Conservation (phyloP, 2,888 invertebrate genomes). For the Oxycera nigricornis region DNA sequence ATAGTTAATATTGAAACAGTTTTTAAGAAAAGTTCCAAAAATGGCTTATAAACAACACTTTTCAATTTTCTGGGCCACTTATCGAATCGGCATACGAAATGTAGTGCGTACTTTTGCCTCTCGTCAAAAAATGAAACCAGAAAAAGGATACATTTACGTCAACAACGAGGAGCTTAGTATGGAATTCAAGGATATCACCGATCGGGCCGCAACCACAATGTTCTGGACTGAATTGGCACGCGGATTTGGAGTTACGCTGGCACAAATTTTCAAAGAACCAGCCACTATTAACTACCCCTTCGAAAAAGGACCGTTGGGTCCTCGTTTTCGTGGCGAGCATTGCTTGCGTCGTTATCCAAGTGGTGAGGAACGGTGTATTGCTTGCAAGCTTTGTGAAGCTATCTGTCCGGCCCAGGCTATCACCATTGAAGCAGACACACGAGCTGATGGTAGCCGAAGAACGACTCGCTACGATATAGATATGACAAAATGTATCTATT, state of each 20-base stretch:
- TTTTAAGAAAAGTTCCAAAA: too few species aligned
- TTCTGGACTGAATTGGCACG: slow-evolving; percentile 82
- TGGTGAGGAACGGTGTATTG: slow-evolving; percentile 98
- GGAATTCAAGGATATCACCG: slow-evolving; percentile 74
- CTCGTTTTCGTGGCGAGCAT: slow-evolving; percentile 97
- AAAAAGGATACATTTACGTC: slow-evolving; percentile 65
- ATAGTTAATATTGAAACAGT: too few species aligned
- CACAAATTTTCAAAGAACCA: slow-evolving; percentile 93
- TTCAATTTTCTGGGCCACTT: slow-evolving; percentile 26
- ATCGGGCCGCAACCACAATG: slow-evolving; percentile 75
- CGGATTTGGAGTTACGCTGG: slow-evolving; percentile 83
- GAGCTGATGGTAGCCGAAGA: slow-evolving; percentile 94
- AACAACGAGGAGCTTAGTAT: slow-evolving; percentile 71
- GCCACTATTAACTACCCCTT: slow-evolving; percentile 99
- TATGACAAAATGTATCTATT: slow-evolving; percentile 99
- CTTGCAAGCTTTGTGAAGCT: slow-evolving; percentile 98
- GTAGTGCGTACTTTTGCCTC: slow-evolving; percentile 56
- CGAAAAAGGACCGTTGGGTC: slow-evolving; percentile 98
- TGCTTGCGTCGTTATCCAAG: slow-evolving; percentile 95
- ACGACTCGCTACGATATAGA: slow-evolving; percentile 99
- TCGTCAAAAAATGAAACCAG: slow-evolving; percentile 53
- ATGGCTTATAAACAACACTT: too few species aligned
- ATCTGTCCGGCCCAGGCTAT: slow-evolving; percentile 99
- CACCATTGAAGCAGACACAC: slow-evolving; percentile 98
- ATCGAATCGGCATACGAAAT: not conserved